A percentile compares a stretch with the other conserved stretches of the same genome.
Evolutionary conservation across 2,888 invertebrate genomes (phyloP).

Genomic region (Villa cingulata): DNA sequence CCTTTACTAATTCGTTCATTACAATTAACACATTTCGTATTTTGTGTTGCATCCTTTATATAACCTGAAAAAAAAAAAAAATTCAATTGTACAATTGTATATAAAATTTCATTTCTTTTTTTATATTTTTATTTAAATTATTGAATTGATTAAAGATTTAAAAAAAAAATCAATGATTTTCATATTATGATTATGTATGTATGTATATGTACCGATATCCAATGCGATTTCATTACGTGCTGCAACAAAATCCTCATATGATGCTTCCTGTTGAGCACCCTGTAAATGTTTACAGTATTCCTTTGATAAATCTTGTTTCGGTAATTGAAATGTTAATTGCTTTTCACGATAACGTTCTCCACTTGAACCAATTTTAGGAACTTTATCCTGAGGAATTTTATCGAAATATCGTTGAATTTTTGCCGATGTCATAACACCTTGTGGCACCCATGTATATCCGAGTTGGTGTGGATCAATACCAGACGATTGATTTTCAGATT

Average conservation of each 20-base stretch:
- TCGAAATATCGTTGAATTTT: constrained; percentile 74
- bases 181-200: too few relatives aligned
- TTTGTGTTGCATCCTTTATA: constrained; percentile 47
- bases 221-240: constrained; percentile 90
- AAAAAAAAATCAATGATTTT: too few relatives aligned
- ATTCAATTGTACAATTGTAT: neutral
- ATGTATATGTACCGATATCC: constrained; percentile 66
- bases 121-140: neutral
- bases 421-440: constrained; percentile 32
- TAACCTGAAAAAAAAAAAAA: constrained; percentile 36
- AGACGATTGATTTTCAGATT: constrained; percentile 42
- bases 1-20: constrained; percentile 62
- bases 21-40: constrained; percentile 69
- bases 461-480: constrained; percentile 45
- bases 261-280: constrained; percentile 51
- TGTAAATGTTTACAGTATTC: constrained; percentile 81
- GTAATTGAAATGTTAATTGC: constrained; percentile 77
- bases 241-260: constrained; percentile 88
- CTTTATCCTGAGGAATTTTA: constrained; percentile 67
- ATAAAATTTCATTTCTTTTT: neutral
- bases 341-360: constrained; percentile 70
- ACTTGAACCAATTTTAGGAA: constrained; percentile 57
- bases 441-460: constrained; percentile 57
- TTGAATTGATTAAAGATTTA: too few relatives aligned
- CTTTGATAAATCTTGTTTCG: constrained; percentile 84